Evolutionary conservation across 1,140 invertebrate species (phyloP), one percentile per base, ranked within the genome.

Genomic region (Euschistus heros): DNA sequence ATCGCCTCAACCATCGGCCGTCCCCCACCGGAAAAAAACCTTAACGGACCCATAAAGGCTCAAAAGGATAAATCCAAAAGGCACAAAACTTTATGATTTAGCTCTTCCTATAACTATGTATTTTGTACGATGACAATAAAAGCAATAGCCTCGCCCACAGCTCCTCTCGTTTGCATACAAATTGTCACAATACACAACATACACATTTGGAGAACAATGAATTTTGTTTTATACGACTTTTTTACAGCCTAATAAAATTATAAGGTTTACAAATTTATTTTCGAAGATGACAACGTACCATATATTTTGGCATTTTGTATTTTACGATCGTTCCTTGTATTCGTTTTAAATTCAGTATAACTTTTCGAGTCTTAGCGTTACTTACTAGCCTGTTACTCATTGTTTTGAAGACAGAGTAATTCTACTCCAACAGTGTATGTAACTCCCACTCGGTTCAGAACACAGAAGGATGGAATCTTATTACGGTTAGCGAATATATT

Each of bases 161-260:
- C 6, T 26, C 6, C 24, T 10, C 54, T 57, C 18, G 54, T 57
- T 57, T 26, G 54, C 54, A 57, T 57, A 57, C 20, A 57, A 57
- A 57, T 57, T 57, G 54, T 57, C 54, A 57, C 54, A 57, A 57
- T 57, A 57, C 54, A 57, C 54, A 57, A 57, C 54, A 57, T 57
- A 57, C 54, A 57, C 54, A 57, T 57, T 57, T 57, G 24, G 22
- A 57, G 22, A 57, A 57, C 54, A 57, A 57, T 57, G 54, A 57
- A 24, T 57, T 57, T 57, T 57, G 54, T 17, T 22, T 24, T 24
- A 15, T 24, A 24, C 54, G 20, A 57, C 54, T 57, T 57, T 57
- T 57, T 57, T 57, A 57, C 24, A 2, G 24, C 54, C 54, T 17
- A 24, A 57, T 57, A 57, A 57, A 57, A 57, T 57, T 57, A 57